Conservation (phyloP, 2,113 vertebrate genomes). For the Triplophysa siluroides region DNA sequence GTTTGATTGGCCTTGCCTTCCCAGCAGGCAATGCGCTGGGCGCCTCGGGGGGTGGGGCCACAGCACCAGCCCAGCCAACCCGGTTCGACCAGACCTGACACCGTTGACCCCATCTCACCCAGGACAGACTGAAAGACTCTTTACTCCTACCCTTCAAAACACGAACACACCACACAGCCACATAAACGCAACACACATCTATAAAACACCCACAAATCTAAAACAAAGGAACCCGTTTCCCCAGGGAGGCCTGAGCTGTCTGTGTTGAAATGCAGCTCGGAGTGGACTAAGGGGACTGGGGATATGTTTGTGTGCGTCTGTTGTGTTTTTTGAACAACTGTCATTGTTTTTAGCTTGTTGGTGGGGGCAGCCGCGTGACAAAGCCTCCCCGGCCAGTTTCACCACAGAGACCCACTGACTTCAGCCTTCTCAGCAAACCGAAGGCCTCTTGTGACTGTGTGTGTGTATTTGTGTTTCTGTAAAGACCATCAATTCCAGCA, state of each 20-base stretch:
- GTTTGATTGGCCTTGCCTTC: conserved; percentile 79
- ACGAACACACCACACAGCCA: conserved; percentile 70
- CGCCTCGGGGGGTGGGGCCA: conserved; percentile 76
- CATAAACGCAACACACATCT: conserved; percentile 8
- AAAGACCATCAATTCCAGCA: conserved; percentile 8
- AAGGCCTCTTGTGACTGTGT: conserved; percentile 39
- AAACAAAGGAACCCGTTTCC: conserved; percentile 26
- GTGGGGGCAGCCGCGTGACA: conserved; percentile 50
- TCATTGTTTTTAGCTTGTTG: conserved; percentile 30
- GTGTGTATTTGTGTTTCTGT: conserved; percentile 23
- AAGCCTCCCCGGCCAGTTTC: conserved; percentile 35
- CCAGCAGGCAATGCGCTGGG: conserved; percentile 72
- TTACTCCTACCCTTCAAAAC: not conserved
- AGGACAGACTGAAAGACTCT: conserved; percentile 42
- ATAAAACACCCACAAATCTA: conserved; percentile 31
- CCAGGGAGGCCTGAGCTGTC: conserved; percentile 27
- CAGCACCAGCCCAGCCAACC: conserved; percentile 65
- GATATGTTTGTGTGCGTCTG: conserved; percentile 32
- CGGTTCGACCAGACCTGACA: conserved; percentile 72
- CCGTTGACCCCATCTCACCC: conserved; percentile 77
- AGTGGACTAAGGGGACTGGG: conserved; percentile 28
- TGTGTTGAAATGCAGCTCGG: conserved; percentile 34
- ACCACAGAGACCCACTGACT: conserved; percentile 43
- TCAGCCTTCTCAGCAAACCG: conserved; percentile 53
- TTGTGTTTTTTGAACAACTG: conserved; percentile 41